A percentile compares a stretch with the other conserved stretches of the same genome.
These are phyloP conservation scores for Papilio helenus DNA, from an alignment of 1,140 invertebrate genomes.

Conservation along the genomic window DNA sequence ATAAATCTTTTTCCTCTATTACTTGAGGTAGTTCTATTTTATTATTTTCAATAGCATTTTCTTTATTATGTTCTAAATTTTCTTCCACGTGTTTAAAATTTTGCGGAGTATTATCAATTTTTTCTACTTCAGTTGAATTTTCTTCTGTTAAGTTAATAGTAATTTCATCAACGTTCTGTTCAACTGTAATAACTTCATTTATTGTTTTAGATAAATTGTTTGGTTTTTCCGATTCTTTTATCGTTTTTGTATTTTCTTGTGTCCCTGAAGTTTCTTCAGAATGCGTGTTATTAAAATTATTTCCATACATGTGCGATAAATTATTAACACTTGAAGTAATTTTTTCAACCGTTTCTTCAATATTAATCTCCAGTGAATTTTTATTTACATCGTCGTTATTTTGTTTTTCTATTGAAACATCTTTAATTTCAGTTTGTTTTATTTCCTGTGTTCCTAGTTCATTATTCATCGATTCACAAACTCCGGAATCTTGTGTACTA, in stretches of 20 bases:
- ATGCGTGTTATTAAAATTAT: neutral
- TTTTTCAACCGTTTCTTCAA: neutral
- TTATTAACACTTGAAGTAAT: neutral
- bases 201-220: neutral
- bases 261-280: neutral
- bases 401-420: neutral
- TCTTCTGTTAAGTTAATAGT: neutral
- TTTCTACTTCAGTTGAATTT: neutral
- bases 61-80: neutral
- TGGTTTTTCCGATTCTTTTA: neutral
- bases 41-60: neutral
- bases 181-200: too few relatives aligned
- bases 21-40: neutral
- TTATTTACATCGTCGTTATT: neutral
- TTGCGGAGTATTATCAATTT: neutral
- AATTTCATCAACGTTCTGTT: neutral
- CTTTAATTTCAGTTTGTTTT: neutral
- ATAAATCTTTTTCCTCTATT: neutral
- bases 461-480: neutral
- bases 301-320: neutral
- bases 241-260: neutral
- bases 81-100: neutral
- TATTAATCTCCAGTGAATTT: neutral
- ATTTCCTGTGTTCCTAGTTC: neutral
- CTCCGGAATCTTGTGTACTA: neutral